Evolutionary conservation across 2,888 invertebrate genomes (phyloP).

Genomic region (Rosalia funebris): DNA sequence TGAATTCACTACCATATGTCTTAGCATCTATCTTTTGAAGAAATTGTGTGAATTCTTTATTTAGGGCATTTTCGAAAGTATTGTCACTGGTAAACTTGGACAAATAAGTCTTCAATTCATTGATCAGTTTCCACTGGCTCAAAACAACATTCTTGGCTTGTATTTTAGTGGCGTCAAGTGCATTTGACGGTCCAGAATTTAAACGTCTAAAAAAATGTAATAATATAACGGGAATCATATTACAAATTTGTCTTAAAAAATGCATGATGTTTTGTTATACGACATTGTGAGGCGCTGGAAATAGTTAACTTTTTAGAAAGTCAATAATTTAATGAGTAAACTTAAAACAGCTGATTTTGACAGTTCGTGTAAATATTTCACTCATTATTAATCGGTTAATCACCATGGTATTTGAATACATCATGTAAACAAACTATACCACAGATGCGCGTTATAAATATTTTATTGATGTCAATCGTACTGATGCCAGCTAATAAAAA

Average conservation of each 20-base stretch:
- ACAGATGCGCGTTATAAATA: too few relatives aligned
- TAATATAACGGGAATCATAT: slow-evolving; percentile 16
- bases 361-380: slow-evolving; percentile 9
- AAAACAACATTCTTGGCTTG: slow-evolving; percentile 56
- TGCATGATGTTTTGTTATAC: background rate
- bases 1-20: slow-evolving; percentile 56
- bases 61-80: slow-evolving; percentile 62
- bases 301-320: background rate
- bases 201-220: slow-evolving; percentile 45
- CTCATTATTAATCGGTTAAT: background rate
- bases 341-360: slow-evolving; percentile 41
- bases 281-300: background rate
- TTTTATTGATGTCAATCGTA: too few relatives aligned
- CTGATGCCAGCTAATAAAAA: background rate
- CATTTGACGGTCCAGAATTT: slow-evolving; percentile 47
- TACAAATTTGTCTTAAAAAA: background rate
- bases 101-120: slow-evolving; percentile 64
- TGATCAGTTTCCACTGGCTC: slow-evolving; percentile 65
- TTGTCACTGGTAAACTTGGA: slow-evolving; percentile 63
- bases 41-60: slow-evolving; percentile 66
- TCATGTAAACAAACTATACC: background rate
- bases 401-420: background rate
- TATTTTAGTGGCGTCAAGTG: slow-evolving; percentile 55
- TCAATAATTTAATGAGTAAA: background rate
- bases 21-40: slow-evolving; percentile 65